A percentile compares a stretch with the other conserved stretches of the same genome.
Conservation (phyloP, 2,888 invertebrate species). For the Orgyia antiqua region DNA sequence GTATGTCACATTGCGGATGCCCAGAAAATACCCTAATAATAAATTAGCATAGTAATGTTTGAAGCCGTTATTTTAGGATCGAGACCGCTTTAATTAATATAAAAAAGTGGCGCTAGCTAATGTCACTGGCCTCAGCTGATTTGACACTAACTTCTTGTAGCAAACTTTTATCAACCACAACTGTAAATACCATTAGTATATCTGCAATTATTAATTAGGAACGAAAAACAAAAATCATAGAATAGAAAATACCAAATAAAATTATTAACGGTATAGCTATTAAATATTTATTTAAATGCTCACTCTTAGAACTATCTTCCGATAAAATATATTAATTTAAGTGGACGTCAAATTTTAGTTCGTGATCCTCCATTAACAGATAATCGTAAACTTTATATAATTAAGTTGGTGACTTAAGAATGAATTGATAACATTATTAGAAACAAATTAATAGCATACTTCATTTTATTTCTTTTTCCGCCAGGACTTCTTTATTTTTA, state of each 20-base stretch:
- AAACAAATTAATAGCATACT: no score
- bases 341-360: neutral
- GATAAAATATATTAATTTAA: neutral
- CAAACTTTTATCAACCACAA: constrained; percentile 5
- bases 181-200: constrained; percentile 6
- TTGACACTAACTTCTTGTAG: constrained; percentile 20
- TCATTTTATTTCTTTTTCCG: no score
- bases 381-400: no score
- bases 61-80: constrained; percentile 68
- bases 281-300: neutral
- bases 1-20: constrained; percentile 73
- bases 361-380: neutral
- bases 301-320: neutral
- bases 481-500: no score
- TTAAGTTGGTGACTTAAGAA: no score
- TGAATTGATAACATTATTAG: no score
- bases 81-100: constrained; percentile 68
- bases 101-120: constrained; percentile 54
- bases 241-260: neutral
- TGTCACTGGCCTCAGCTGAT: constrained; percentile 62
- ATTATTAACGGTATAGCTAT: neutral
- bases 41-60: constrained; percentile 75
- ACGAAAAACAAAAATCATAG: neutral
- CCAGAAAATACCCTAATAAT: constrained; percentile 73
- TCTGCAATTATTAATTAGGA: constrained; percentile 4